Base-by-base conservation (phyloP, 2,113 vertebrate species). In the Misgurnus anguillicaudatus region DNA sequence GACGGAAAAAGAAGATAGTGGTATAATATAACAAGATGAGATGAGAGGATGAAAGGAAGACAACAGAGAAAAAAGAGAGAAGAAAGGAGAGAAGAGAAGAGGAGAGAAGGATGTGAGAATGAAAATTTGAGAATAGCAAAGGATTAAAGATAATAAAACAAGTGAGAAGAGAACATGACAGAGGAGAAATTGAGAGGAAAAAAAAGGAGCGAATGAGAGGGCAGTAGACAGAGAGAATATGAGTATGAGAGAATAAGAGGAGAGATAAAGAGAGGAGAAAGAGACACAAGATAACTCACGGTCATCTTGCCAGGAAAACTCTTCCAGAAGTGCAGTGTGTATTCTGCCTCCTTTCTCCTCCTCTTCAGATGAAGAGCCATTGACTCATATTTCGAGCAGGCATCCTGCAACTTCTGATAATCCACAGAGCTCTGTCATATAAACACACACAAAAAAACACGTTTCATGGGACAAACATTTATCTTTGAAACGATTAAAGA, bases 291-390 rank as follows among this genome's bases (percentile, higher is more conserved):
- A 24, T 16, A 41, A 39, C 60, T 84, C 93, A 98, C 98, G 80
- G 96, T 98, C 98, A 99, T 99, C 86, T 99, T 99, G 8, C 98
- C 98, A 11, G 98, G 98, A 85, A 99, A 99, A 61, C 93, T 98
- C 92, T 95, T 99, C 97, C 97, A 99, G 89, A 99, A 99, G 77
- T 95, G 92, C 41, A 93, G 91, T 0, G 97, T 98, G 85, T 94
- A 96, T 41, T 99, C 96, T 0, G 95, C 95, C 83, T 98, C 97
- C 82, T 97, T 99, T 73, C 90, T 93, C 85, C 92, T 97, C 80
- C 93, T 94, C 91, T 93, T 93, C 19, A 98, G 92, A 84, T 94
- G 92, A 63, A 97, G 88, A 75, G 90, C 93, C 80, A 95, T 89
- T 42, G 89, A 92, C 76, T 99, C 98, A 0, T 96, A 97, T 88